Conservation (phyloP, 2,113 vertebrate species). For the Gobius niger region DNA sequence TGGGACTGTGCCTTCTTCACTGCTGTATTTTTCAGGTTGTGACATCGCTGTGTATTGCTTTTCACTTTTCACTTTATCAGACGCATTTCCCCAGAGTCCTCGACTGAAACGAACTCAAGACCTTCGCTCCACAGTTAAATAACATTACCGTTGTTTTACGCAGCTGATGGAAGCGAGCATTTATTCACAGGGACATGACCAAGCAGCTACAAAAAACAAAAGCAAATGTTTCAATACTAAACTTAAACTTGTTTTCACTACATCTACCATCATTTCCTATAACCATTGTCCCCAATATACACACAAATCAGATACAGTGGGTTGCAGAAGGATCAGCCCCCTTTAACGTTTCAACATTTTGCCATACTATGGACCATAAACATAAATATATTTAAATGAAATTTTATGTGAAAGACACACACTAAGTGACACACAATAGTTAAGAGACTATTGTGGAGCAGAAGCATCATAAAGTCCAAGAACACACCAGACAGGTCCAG, state of each 20-base stretch:
- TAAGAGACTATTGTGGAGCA: too few relatives aligned
- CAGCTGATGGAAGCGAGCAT: slow-evolving; percentile 25
- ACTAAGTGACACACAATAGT: too few relatives aligned
- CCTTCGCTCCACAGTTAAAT: slow-evolving; percentile 2
- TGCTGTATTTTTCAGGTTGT: slow-evolving; percentile 12
- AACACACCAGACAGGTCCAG: too few relatives aligned
- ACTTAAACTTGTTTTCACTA: neutral
- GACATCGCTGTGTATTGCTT: slow-evolving; percentile 15
- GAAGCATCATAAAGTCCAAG: too few relatives aligned
- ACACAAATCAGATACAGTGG: too few relatives aligned
- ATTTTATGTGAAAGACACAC: too few relatives aligned
- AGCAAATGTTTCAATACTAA: slow-evolving; percentile 18
- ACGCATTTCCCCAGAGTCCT: slow-evolving; percentile 17
- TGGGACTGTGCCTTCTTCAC: neutral
- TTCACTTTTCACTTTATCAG: slow-evolving; percentile 23
- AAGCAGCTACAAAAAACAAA: neutral
- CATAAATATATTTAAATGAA: too few relatives aligned
- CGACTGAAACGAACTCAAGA: slow-evolving; percentile 22
- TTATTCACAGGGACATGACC: slow-evolving; percentile 1
- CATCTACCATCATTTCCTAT: too few relatives aligned
- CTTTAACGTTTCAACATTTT: too few relatives aligned
- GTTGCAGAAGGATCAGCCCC: too few relatives aligned
- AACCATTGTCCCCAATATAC: too few relatives aligned
- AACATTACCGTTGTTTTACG: slow-evolving; percentile 22
- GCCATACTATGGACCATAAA: too few relatives aligned